A percentile compares a stretch with the other conserved stretches of the same genome.
Evolutionary conservation across 2,888 invertebrate species (phyloP).

Genomic region (Cryptophagus acutangulus): DNA sequence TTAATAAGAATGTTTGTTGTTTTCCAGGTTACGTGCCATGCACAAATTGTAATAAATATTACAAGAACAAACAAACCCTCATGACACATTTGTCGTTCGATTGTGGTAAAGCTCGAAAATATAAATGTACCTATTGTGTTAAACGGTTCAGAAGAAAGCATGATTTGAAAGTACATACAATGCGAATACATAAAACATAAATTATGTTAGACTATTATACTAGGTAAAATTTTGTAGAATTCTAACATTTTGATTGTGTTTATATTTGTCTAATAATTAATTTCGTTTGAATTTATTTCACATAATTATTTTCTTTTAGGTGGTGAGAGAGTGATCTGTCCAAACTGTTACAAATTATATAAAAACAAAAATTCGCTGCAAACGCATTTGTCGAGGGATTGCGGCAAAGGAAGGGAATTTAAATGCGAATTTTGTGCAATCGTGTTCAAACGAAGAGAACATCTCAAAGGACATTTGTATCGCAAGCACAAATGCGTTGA

Average conservation of each 20-base stretch:
- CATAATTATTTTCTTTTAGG: too few species aligned
- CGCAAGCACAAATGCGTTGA: too few species aligned
- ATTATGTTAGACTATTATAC: too few species aligned
- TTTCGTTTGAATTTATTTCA: too few species aligned
- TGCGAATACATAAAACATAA: too few species aligned
- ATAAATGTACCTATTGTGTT: constrained; percentile 43
- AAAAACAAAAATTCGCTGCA: constrained; percentile 21
- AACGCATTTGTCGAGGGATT: constrained; percentile 25
- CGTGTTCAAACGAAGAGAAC: constrained; percentile 23
- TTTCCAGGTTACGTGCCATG: constrained; percentile 31
- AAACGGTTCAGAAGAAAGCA: constrained; percentile 48
- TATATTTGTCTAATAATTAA: too few species aligned
- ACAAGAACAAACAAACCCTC: constrained; percentile 45
- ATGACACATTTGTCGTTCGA: constrained; percentile 49
- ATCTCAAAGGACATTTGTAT: too few species aligned
- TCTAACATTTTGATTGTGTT: too few species aligned
- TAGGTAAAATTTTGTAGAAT: too few species aligned
- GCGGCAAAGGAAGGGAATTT: constrained; percentile 22
- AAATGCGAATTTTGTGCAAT: constrained; percentile 22
- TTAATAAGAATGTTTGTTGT: too few species aligned
- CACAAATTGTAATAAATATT: constrained; percentile 41
- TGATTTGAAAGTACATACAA: constrained; percentile 44
- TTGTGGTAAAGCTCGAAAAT: constrained; percentile 46
- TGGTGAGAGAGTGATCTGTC: constrained; percentile 13
- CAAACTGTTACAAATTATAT: constrained; percentile 24